Evolutionary conservation across 1,140 invertebrate genomes (phyloP), one percentile per base, ranked within the genome.

Genomic region (Capitella teleta): DNA sequence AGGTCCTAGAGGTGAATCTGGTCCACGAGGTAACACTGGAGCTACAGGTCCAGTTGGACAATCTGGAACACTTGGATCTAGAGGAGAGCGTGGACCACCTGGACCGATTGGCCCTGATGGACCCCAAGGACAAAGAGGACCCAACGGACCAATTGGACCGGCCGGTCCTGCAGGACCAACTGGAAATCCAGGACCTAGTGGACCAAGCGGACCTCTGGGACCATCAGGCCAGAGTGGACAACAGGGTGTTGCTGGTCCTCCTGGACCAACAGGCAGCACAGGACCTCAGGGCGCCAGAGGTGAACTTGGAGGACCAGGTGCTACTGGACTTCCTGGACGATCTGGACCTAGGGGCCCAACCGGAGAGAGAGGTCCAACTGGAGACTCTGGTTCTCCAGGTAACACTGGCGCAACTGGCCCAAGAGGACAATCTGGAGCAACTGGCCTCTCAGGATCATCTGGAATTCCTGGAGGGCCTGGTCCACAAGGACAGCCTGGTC

Each of bases 21-120:
- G 50, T 6, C 28, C 30, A 18, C 32, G 70, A 66, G 85, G 85
- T 18, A 59, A 64, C 4, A 54, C 74, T 18, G 85, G 85, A 1
- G 58, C 68, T 3, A 61, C 76, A 23, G 85, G 85, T 5, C 79
- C 81, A 61, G 59, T 74, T 47, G 85, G 85, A 26, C 67, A 78
- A 76, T 55, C 78, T 14, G 85, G 85, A 26, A 78, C 81, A 55
- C 83, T 86, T 58, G 85, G 86, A 1, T 76, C 80, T 54, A 79
- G 84, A 57, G 85, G 85, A 12, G 67, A 80, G 37, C 77, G 80
- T 1, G 87, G 86, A 12, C 67, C 80, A 37, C 77, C 80, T 1
- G 87, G 86, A 12, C 60, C 82, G 36, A 76, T 82, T 18, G 86
- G 86, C 6, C 79, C 83, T 5, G 72, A 84, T 66, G 86, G 86